Conservation (phyloP, 2,797 vertebrate genomes). For the Petrocephalus sullivani region DNA sequence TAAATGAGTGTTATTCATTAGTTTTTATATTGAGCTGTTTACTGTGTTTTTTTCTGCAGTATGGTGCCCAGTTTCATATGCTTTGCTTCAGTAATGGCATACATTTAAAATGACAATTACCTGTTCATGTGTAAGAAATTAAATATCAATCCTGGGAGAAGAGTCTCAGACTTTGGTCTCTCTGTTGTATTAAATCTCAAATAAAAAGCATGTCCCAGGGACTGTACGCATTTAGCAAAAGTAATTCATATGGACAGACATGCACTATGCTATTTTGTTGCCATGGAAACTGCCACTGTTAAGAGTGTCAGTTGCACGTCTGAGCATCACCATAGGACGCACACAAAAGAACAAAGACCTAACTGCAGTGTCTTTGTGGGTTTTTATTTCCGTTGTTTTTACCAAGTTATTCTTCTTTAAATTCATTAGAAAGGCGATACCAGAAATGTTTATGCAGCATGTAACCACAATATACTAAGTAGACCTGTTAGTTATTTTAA, state of each 20-base stretch:
- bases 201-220: not conserved
- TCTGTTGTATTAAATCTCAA: not conserved
- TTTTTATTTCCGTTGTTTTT: not conserved
- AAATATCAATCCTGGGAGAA: not conserved
- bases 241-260: not conserved
- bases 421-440: not conserved
- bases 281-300: not conserved
- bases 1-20: slow-evolving; percentile 2
- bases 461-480: not conserved
- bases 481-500: not conserved
- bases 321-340: not conserved
- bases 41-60: not conserved
- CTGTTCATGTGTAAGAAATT: not conserved
- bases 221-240: not conserved
- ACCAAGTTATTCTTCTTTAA: not conserved
- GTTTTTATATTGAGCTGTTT: not conserved
- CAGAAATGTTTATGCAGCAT: not conserved
- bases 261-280: not conserved
- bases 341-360: not conserved
- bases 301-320: not conserved
- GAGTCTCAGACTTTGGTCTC: not conserved
- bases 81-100: not conserved
- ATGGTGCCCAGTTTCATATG: not conserved
- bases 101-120: not conserved
- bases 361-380: not conserved